phyloP scores from a whole-genome alignment of 1,140 invertebrate species.

The Aplysia californica region DNA sequence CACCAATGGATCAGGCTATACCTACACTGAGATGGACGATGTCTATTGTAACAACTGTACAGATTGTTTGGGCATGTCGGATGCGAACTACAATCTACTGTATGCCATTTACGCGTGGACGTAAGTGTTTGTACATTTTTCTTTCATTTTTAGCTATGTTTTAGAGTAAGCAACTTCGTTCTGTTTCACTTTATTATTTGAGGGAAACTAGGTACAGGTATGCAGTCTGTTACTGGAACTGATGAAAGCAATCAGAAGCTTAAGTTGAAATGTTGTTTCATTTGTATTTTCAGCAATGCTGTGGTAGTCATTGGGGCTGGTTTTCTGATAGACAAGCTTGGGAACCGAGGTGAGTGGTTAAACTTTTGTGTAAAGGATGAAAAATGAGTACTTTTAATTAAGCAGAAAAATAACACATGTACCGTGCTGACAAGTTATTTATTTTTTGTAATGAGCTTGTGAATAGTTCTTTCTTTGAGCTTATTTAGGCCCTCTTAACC shows the following conservation, averaged over 20 bases:
- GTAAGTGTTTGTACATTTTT: conserved; percentile 56
- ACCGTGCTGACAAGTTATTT: too few relatives aligned
- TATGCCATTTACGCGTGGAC: conserved; percentile 70
- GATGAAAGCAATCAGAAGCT: too few relatives aligned
- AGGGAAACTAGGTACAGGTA: too few relatives aligned
- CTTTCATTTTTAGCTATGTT: not conserved
- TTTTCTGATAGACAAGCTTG: conserved; percentile 68
- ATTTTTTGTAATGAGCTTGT: too few relatives aligned
- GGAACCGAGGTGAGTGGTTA: conserved; percentile 63
- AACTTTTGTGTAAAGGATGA: too few relatives aligned
- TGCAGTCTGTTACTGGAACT: too few relatives aligned
- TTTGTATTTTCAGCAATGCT: conserved; percentile 68
- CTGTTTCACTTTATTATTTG: too few relatives aligned
- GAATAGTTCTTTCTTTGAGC: too few relatives aligned
- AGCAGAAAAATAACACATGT: too few relatives aligned
- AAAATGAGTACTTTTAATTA: too few relatives aligned
- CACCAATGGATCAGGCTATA: conserved; percentile 19
- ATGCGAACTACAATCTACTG: conserved; percentile 66
- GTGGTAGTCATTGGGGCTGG: conserved; percentile 67
- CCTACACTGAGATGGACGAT: not conserved
- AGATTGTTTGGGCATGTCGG: conserved; percentile 67
- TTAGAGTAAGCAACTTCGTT: not conserved
- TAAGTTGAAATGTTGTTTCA: too few relatives aligned
- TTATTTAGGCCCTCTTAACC: too few relatives aligned
- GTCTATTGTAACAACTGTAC: conserved; percentile 50